Base-by-base conservation (phyloP, 2,888 invertebrate genomes). In the Spialia ferax region DNA sequence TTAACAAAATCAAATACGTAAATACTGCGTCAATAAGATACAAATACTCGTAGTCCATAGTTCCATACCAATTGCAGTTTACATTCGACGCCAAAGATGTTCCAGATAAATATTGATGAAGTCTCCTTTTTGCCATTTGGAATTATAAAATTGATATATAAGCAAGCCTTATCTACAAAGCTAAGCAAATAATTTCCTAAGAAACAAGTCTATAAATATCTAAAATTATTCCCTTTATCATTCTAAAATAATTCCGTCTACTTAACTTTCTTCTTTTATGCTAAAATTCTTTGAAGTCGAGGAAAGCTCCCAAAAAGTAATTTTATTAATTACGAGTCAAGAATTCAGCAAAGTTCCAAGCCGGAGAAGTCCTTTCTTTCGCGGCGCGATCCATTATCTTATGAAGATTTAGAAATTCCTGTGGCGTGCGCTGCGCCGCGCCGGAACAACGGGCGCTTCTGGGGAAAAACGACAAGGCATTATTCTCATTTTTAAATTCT, bases 291-390 rank as follows among this genome's bases (percentile, higher is more conserved):
- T 93, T 93, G 91, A 93, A 93, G 93, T 91, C 88, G 89, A 82
- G 87, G 87, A 92, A 90, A 90, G 92, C 93, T 91, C 85, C 93
- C 92, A 91, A 93, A 92, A 93, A 92, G 93, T 93, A 93, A 93
- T 93, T 93, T 93, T 93, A 93, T 93, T 93, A 93, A 93, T 93
- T 93, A 93, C 93, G 89, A 92, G 93, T 91, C 92, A 92, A 87
- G 91, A 93, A 93, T 92, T 92, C 92, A 89, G 89, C 91, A 88
- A 92, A 92, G 92, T 92, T 92, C 89, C 89, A 80, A 85, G 89
- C 83, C 84, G 82, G 85, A 83, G 87, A 87, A 89, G 89, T 91
- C 88, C 91, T 88, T 93, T 92, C 90, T 91, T 91, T 87, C 84
- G 80, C 75, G 81, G 82, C 88, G 87, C 89, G 89, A 93, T 91